Evolutionary conservation across 2,113 vertebrate genomes (phyloP).

Genomic region (Pollachius pollachius): DNA sequence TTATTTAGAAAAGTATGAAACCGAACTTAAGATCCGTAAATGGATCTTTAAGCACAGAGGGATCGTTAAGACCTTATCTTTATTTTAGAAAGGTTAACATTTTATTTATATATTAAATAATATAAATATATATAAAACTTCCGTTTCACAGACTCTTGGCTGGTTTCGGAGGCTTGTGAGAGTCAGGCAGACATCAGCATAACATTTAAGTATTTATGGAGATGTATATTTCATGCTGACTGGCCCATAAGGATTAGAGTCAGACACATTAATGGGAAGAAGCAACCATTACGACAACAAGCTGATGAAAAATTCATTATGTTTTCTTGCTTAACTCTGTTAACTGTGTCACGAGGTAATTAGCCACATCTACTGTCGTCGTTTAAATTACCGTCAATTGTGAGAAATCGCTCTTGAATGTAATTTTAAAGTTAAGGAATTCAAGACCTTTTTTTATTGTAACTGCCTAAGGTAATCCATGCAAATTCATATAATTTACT

Average conservation of each 20-base stretch:
- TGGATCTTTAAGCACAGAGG: background rate
- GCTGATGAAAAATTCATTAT: conserved; percentile 73
- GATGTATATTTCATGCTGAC: conserved; percentile 80
- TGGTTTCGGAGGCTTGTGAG: conserved; percentile 25
- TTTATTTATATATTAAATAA: no score
- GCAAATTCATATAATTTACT: background rate
- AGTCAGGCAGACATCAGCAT: conserved; percentile 31
- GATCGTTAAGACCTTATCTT: conserved; percentile 15
- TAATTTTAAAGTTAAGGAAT: conserved; percentile 11
- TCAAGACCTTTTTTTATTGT: background rate
- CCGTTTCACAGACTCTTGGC: conserved; percentile 27
- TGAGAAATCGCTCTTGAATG: conserved; percentile 13
- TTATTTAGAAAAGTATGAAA: background rate
- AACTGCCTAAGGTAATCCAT: background rate
- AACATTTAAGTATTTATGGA: conserved; percentile 59
- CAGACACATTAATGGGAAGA: conserved; percentile 75
- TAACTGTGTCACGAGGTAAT: conserved; percentile 67
- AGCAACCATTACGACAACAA: conserved; percentile 75
- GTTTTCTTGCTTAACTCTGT: conserved; percentile 70
- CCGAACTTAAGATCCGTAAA: background rate
- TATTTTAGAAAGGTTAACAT: conserved; percentile 2
- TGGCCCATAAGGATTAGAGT: conserved; percentile 72
- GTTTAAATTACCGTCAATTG: conserved; percentile 39
- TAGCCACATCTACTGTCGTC: conserved; percentile 51
- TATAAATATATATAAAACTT: background rate